Conservation (phyloP, 1,140 invertebrate genomes). For the Drosophila pallidifrons region DNA sequence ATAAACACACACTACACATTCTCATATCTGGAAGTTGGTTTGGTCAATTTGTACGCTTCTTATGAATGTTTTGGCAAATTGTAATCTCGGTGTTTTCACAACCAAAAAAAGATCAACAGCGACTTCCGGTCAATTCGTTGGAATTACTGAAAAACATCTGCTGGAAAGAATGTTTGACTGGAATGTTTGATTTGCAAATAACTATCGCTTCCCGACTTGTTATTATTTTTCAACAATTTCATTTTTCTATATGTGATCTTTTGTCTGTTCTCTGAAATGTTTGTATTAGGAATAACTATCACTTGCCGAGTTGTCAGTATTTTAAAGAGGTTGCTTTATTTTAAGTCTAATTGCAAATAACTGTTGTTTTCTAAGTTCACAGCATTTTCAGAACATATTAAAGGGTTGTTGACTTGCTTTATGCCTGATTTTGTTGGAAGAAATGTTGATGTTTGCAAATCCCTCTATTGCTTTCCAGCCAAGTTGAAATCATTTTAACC, state of each 20-base stretch:
- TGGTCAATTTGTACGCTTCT: conserved; percentile 25
- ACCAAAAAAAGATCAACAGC: conserved; percentile 31
- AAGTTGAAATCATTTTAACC: conserved; percentile 2
- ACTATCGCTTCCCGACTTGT: neutral
- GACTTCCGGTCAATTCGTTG: conserved; percentile 25
- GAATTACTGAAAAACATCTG: neutral
- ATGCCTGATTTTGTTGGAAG: neutral
- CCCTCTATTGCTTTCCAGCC: too few relatives aligned
- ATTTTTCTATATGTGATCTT: too few relatives aligned
- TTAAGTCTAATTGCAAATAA: too few relatives aligned
- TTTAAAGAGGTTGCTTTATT: too few relatives aligned
- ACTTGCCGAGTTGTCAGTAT: neutral
- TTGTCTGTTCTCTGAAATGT: neutral
- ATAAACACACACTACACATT: conserved; percentile 2
- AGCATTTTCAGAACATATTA: too few relatives aligned
- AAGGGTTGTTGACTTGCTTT: too few relatives aligned
- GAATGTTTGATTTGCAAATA: neutral
- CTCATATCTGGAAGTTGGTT: conserved; percentile 33
- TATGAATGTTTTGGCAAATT: conserved; percentile 20
- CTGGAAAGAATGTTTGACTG: neutral
- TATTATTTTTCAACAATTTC: too few relatives aligned
- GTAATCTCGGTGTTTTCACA: conserved; percentile 19
- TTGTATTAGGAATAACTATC: neutral
- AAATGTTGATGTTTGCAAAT: neutral
- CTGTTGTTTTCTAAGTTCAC: too few relatives aligned